These are phyloP conservation scores for Barypeithes pellucidus DNA, from an alignment of 2,888 invertebrate genomes.

Conservation along the genomic window DNA sequence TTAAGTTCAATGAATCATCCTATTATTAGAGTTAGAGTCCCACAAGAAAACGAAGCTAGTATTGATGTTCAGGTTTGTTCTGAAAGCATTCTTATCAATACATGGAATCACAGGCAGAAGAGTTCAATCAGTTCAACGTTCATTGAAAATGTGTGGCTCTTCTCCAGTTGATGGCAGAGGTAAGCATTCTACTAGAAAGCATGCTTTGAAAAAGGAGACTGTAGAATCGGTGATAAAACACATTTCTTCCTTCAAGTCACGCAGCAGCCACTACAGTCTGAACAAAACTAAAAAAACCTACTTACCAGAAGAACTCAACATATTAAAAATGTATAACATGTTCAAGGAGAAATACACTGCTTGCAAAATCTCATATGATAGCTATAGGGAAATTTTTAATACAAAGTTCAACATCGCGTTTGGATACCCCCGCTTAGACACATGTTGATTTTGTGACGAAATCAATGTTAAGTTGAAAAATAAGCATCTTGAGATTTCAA, in stretches of 20 bases:
- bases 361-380: conserved; percentile 18
- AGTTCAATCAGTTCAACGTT: conserved; percentile 14
- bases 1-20: conserved; percentile 15
- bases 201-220: conserved; percentile 8
- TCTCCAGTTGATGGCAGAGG: conserved; percentile 21
- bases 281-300: conserved; percentile 16
- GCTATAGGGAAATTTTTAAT: conserved; percentile 14
- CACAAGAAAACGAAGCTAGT: conserved; percentile 11
- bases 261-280: too few species aligned
- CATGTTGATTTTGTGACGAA: conserved; percentile 10
- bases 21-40: conserved; percentile 23
- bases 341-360: neutral
- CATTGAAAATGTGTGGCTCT: conserved; percentile 24
- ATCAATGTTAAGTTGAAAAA: too few species aligned
- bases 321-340: conserved; percentile 19
- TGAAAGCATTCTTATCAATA: conserved; percentile 19
- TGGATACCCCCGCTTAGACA: too few species aligned
- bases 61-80: conserved; percentile 24
- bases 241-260: too few species aligned
- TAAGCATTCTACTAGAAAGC: conserved; percentile 15
- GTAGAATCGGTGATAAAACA: neutral
- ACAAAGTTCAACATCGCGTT: too few species aligned
- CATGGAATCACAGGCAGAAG: conserved; percentile 26
- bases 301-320: neutral
- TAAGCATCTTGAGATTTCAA: too few species aligned